Percentiles rank a stretch among this genome's conserved stretches.
phyloP scores from a whole-genome alignment of 2,113 vertebrate species.

The Urocynchramus pylzowi region DNA sequence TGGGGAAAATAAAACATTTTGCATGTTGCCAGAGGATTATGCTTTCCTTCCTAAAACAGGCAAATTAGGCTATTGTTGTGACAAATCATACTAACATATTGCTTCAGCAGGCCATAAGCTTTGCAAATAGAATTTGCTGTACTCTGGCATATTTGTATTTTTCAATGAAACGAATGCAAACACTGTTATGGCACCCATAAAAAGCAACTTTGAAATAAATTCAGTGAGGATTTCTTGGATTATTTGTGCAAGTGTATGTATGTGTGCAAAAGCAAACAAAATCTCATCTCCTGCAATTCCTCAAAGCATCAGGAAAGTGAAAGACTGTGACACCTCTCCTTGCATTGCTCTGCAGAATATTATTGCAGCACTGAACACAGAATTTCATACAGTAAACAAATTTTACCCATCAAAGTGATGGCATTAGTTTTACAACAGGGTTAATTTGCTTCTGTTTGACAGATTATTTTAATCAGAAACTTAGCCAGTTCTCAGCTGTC shows the following conservation, averaged over 20 bases:
- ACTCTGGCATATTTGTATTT: not conserved
- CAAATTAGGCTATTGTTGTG: conserved; percentile 12
- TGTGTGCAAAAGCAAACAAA: not conserved
- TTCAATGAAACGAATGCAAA: not conserved
- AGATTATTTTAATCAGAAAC: conserved; percentile 28
- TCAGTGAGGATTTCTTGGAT: not conserved
- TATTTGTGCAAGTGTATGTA: not conserved
- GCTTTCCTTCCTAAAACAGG: not conserved
- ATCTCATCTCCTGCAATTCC: not conserved
- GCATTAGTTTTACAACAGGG: not conserved
- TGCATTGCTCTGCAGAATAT: not conserved
- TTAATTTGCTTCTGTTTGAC: conserved; percentile 28
- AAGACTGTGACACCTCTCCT: not conserved
- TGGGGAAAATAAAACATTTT: not conserved
- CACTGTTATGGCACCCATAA: not conserved
- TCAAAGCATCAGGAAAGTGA: not conserved
- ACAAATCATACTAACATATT: not conserved
- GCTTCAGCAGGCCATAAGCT: not conserved
- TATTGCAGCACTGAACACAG: not conserved
- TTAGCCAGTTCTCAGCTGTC: conserved; percentile 22
- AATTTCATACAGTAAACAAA: not conserved
- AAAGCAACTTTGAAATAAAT: conserved; percentile 13
- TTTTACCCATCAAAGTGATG: not conserved
- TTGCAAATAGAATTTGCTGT: not conserved
- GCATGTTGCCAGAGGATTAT: not conserved